Evolutionary conservation across 1,140 invertebrate genomes (phyloP).

Genomic region (Lordiphosa collinella): DNA sequence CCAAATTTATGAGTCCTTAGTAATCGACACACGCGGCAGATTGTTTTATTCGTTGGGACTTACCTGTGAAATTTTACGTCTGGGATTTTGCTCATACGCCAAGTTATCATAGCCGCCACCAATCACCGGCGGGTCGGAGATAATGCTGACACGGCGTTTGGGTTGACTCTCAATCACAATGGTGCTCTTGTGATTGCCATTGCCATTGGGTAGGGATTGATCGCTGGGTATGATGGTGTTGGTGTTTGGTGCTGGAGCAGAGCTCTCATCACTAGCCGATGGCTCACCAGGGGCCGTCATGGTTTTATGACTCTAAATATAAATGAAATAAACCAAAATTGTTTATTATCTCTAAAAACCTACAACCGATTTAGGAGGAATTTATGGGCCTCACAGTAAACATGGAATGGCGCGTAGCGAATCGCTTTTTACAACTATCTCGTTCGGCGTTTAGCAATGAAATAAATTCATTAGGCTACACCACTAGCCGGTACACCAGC

Average conservation of each 20-base stretch:
- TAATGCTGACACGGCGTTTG: constrained; percentile 75
- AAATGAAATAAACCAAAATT: background rate
- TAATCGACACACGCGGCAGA: constrained; percentile 17
- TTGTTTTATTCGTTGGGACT: constrained; percentile 12
- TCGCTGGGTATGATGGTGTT: constrained; percentile 35
- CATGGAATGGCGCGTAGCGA: constrained; percentile 20
- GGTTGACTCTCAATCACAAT: constrained; percentile 70
- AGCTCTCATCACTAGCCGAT: constrained; percentile 34
- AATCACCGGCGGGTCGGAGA: constrained; percentile 59
- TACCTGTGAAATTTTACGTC: constrained; percentile 79
- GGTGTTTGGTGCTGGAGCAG: constrained; percentile 16
- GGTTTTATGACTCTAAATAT: constrained; percentile 28
- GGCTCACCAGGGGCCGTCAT: constrained; percentile 65
- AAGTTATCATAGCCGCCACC: constrained; percentile 74
- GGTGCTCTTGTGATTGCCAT: constrained; percentile 54
- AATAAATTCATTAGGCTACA: constrained; percentile 68
- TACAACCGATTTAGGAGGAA: background rate
- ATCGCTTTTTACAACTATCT: constrained; percentile 65
- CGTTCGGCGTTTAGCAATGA: constrained; percentile 71
- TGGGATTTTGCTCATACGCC: constrained; percentile 74
- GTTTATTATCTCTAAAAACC: constrained; percentile 10
- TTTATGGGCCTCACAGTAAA: constrained; percentile 39
- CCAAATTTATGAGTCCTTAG: constrained; percentile 33
- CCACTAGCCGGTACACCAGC: constrained; percentile 33
- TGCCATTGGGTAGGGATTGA: constrained; percentile 47